phyloP scores from a whole-genome alignment of 2,888 invertebrate species.

The Volucella inflata region DNA sequence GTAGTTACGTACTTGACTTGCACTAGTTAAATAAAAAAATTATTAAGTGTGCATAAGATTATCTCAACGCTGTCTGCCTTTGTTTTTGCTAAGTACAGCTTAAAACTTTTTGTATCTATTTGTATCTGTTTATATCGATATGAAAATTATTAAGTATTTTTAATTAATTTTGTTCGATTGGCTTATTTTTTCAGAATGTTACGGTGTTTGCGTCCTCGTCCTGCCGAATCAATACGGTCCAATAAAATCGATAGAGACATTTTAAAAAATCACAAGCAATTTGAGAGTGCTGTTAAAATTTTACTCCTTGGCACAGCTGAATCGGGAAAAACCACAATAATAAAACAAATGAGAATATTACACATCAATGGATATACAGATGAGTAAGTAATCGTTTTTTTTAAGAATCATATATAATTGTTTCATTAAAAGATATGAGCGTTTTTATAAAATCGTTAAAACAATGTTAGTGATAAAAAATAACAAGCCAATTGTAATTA shows the following conservation, averaged over 20 bases:
- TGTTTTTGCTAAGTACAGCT: too few species aligned
- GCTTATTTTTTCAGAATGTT: slow-evolving; percentile 80
- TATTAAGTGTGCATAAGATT: too few species aligned
- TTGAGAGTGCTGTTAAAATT: slow-evolving; percentile 85
- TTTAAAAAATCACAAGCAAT: slow-evolving; percentile 85
- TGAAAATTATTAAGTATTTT: too few species aligned
- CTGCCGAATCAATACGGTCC: slow-evolving; percentile 84
- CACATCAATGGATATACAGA: slow-evolving; percentile 91
- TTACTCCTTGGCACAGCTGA: slow-evolving; percentile 90
- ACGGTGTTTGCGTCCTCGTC: slow-evolving; percentile 80
- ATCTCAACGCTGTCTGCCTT: too few species aligned
- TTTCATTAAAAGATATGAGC: slow-evolving; percentile 27
- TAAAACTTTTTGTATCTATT: too few species aligned
- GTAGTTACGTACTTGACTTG: too few species aligned
- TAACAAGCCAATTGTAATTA: slow-evolving; percentile 49
- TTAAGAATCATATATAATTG: slow-evolving; percentile 3
- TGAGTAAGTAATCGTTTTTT: slow-evolving; percentile 85
- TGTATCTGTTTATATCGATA: too few species aligned
- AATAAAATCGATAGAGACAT: slow-evolving; percentile 85
- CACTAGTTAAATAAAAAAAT: too few species aligned
- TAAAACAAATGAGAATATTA: slow-evolving; percentile 94
- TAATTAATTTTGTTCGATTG: too few species aligned
- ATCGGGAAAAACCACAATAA: slow-evolving; percentile 93
- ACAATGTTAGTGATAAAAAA: slow-evolving; percentile 34
- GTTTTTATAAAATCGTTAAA: slow-evolving; percentile 11